Evolutionary conservation across 1,140 invertebrate genomes (phyloP).

Genomic region (Orchestia grillus): DNA sequence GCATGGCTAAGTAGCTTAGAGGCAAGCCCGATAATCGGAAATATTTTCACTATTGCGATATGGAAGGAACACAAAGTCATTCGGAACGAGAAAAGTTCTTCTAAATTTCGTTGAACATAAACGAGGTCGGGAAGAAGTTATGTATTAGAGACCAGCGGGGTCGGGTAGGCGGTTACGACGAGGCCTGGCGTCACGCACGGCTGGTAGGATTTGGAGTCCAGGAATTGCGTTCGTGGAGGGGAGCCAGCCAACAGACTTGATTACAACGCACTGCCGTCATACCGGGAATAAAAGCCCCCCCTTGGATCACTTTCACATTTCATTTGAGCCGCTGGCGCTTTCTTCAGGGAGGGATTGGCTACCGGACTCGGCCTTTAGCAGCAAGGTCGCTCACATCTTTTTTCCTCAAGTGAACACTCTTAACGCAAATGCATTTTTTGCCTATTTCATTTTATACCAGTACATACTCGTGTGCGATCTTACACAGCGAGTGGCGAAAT

Average conservation of each 20-base stretch:
- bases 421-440: background rate
- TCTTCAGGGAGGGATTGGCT: background rate
- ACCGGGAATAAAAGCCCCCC: background rate
- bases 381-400: background rate
- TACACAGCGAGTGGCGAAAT: too few relatives aligned
- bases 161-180: background rate
- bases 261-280: background rate
- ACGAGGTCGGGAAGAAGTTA: background rate
- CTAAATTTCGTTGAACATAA: background rate
- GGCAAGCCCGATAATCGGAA: background rate
- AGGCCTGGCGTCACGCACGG: background rate
- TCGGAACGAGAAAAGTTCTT: background rate
- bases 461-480: background rate
- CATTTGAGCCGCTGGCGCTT: background rate
- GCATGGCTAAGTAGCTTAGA: background rate
- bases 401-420: background rate
- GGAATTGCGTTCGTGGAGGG: background rate
- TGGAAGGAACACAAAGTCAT: background rate
- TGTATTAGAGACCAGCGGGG: too few relatives aligned
- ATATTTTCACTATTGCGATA: background rate
- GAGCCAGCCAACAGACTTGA: background rate
- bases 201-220: background rate
- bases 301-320: background rate
- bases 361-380: background rate
- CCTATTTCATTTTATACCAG: background rate